A percentile compares a stretch with the other conserved stretches of the same genome.
phyloP scores from a whole-genome alignment of 2,888 invertebrate species.

The Caenorhabditis japonica region DNA sequence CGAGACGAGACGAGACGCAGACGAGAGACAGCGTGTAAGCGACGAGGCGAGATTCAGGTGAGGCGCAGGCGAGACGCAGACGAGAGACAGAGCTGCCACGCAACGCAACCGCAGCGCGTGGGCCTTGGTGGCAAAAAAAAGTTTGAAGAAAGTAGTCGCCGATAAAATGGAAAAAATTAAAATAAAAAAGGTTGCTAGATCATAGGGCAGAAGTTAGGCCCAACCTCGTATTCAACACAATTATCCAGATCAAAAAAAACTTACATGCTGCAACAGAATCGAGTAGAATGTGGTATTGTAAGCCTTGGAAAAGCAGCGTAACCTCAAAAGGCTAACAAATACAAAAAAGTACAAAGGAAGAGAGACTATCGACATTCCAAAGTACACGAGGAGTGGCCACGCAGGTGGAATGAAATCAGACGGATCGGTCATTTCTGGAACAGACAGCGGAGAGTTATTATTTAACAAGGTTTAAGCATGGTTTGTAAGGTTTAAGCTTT shows the following conservation, averaged over 20 bases:
- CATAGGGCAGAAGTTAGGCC: no score
- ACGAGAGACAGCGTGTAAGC: no score
- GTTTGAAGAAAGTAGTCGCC: no score
- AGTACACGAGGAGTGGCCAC: conserved; percentile 34
- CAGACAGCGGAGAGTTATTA: not conserved
- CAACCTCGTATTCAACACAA: no score
- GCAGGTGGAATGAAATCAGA: conserved; percentile 6
- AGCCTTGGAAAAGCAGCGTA: conserved; percentile 23
- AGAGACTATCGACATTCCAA: conserved; percentile 23
- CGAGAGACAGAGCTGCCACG: no score
- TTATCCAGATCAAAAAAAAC: conserved; percentile 4
- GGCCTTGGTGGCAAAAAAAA: no score
- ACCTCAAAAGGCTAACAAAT: conserved; percentile 13
- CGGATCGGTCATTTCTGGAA: not conserved
- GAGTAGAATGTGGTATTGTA: conserved; percentile 40
- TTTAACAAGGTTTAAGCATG: not conserved
- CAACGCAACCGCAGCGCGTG: no score
- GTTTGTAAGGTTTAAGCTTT: not conserved
- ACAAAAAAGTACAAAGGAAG: conserved; percentile 37
- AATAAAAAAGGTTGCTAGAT: no score
- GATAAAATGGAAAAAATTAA: no score
- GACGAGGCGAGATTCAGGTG: no score
- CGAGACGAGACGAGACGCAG: no score
- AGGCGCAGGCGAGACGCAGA: no score
- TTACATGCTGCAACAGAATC: conserved; percentile 40